Conservation (phyloP, 2,888 invertebrate genomes). For the Cyclophora albipunctata region DNA sequence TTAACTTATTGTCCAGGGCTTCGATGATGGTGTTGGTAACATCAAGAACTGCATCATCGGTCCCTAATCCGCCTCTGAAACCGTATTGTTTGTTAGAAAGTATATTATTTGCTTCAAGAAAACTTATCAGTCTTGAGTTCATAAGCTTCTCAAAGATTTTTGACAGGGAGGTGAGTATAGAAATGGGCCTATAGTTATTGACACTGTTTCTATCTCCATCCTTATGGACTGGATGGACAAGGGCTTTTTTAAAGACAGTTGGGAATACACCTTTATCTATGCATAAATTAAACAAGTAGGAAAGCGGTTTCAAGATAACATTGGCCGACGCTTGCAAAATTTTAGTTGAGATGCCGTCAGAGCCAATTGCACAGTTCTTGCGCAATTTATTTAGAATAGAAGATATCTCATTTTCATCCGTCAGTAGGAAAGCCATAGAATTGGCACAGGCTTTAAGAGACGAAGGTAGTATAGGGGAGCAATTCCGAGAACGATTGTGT, state of each 20-base stretch:
- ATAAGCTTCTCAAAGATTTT: slow-evolving; percentile 7
- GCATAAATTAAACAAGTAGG: slow-evolving; percentile 3
- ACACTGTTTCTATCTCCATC: too few relatives aligned
- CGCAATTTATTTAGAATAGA: background rate
- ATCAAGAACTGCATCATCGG: slow-evolving; percentile 1
- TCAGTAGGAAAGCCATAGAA: slow-evolving; percentile 1
- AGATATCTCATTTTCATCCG: slow-evolving; percentile 5
- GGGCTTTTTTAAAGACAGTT: slow-evolving; percentile 2
- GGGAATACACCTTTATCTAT: slow-evolving; percentile 6
- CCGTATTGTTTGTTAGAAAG: slow-evolving; percentile 8
- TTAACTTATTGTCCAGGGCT: background rate
- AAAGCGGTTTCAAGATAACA: background rate
- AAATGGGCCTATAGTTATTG: too few relatives aligned
- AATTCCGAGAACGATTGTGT: background rate
- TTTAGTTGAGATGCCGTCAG: slow-evolving; percentile 5
- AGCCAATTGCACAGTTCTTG: slow-evolving; percentile 1
- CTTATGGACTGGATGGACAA: too few relatives aligned
- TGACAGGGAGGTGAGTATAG: slow-evolving; percentile 5
- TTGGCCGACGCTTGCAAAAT: slow-evolving; percentile 1
- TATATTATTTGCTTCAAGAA: slow-evolving; percentile 2
- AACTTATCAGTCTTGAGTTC: slow-evolving; percentile 2
- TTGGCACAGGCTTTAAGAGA: background rate
- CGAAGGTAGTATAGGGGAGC: background rate
- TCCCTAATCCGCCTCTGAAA: slow-evolving; percentile 1
- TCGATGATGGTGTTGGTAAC: background rate